A percentile compares a stretch with the other conserved stretches of the same genome.
These are phyloP conservation scores for Amphipyra berbera DNA, from an alignment of 2,888 invertebrate genomes.

Conservation along the genomic window DNA sequence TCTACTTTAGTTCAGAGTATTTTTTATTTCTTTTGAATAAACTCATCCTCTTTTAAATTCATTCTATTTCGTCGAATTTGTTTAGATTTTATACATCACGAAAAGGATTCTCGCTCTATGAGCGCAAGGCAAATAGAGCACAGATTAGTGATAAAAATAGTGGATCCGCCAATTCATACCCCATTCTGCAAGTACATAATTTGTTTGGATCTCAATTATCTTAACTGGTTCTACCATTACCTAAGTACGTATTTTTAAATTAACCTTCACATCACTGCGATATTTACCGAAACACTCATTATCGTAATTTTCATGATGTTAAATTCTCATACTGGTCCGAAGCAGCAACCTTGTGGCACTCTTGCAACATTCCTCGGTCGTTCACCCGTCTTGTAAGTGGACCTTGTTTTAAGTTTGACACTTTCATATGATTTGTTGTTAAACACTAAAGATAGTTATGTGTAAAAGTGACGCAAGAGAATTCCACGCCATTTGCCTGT, in stretches of 20 bases:
- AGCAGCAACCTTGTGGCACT: constrained; percentile 74
- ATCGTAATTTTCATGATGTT: constrained; percentile 48
- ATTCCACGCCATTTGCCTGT: constrained; percentile 41
- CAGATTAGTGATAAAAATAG: too few relatives aligned
- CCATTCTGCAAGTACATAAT: too few relatives aligned
- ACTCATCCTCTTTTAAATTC: background rate
- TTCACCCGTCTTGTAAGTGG: constrained; percentile 74
- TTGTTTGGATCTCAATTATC: too few relatives aligned
- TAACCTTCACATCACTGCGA: constrained; percentile 14
- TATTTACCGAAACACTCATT: constrained; percentile 36
- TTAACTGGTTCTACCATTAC: too few relatives aligned
- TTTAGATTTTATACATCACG: background rate
- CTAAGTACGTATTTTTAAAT: constrained; percentile 8
- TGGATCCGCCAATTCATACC: too few relatives aligned
- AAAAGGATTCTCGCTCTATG: too few relatives aligned
- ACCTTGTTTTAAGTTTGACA: constrained; percentile 74
- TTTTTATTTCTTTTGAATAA: constrained; percentile 12
- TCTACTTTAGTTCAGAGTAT: constrained; percentile 9
- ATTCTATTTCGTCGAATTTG: background rate
- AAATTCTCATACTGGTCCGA: constrained; percentile 48
- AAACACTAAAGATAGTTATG: constrained; percentile 57
- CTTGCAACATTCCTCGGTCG: constrained; percentile 77
- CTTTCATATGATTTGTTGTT: constrained; percentile 70
- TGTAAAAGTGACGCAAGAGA: constrained; percentile 52
- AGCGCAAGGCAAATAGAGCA: too few relatives aligned